phyloP scores from a whole-genome alignment of 2,113 vertebrate species.

The Addax nasomaculatus region DNA sequence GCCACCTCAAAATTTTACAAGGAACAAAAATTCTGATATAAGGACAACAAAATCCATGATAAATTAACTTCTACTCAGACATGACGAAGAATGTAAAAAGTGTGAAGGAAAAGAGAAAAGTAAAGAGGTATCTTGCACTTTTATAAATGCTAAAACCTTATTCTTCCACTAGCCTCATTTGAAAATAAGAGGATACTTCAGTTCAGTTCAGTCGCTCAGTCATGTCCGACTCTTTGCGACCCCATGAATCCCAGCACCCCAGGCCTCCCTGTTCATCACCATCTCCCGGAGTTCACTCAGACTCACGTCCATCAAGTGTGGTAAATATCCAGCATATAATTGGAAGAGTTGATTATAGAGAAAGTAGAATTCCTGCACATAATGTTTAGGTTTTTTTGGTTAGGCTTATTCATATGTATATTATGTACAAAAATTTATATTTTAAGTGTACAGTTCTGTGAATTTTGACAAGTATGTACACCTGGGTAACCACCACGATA shows the following conservation, averaged over 20 bases:
- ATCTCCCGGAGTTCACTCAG: too few species aligned
- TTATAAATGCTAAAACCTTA: background rate
- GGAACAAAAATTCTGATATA: conserved; percentile 18
- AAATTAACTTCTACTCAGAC: background rate
- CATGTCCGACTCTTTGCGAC: too few species aligned
- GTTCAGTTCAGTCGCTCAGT: too few species aligned
- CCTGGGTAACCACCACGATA: background rate
- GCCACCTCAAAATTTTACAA: background rate
- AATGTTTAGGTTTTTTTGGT: background rate
- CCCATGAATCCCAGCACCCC: too few species aligned
- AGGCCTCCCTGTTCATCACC: too few species aligned
- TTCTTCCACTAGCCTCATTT: background rate
- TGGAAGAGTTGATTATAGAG: background rate
- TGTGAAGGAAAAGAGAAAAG: background rate
- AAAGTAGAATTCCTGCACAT: background rate
- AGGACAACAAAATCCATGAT: background rate
- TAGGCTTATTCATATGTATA: background rate
- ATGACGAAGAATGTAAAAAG: background rate
- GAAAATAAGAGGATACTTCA: background rate
- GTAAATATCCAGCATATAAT: rapidly evolving
- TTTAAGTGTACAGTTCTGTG: background rate
- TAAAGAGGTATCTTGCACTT: background rate
- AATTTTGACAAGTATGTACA: background rate
- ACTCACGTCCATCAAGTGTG: too few species aligned
- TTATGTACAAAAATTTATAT: background rate